phyloP scores from a whole-genome alignment of 2,888 invertebrate species.

The Sesia apiformis region DNA sequence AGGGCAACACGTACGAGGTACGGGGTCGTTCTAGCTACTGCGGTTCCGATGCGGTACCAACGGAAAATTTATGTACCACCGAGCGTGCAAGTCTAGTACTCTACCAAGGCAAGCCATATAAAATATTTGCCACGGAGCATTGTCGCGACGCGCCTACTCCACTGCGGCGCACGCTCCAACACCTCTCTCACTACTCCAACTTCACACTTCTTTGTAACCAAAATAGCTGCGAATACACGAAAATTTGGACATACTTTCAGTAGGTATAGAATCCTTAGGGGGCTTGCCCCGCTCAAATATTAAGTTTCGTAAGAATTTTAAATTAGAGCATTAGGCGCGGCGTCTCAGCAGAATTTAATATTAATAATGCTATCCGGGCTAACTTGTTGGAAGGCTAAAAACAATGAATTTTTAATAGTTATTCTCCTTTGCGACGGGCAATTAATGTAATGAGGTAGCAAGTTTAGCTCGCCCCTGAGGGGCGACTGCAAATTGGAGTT shows the following conservation, averaged over 20 bases:
- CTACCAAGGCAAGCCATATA: constrained; percentile 35
- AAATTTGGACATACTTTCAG: constrained; percentile 28
- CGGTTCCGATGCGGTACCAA: constrained; percentile 65
- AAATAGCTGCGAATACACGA: constrained; percentile 47
- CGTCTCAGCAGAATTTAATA: constrained; percentile 61
- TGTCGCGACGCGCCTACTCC: constrained; percentile 32
- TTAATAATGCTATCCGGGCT: constrained; percentile 57
- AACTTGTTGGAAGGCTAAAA: constrained; percentile 43
- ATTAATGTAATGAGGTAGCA: constrained; percentile 61
- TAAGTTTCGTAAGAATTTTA: constrained; percentile 69
- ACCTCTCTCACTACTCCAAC: constrained; percentile 13
- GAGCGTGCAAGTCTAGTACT: constrained; percentile 54
- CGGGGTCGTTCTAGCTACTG: constrained; percentile 53
- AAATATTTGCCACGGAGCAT: constrained; percentile 34
- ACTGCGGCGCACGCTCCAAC: constrained; percentile 31
- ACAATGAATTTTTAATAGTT: constrained; percentile 67
- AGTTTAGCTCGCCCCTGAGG: constrained; percentile 34
- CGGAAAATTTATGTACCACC: constrained; percentile 67
- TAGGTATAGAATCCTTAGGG: constrained; percentile 37
- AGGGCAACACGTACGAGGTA: constrained; percentile 51
- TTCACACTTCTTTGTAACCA: constrained; percentile 35
- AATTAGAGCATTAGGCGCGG: constrained; percentile 61
- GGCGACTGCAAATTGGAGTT: constrained; percentile 28
- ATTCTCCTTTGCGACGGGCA: constrained; percentile 49
- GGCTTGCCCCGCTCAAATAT: constrained; percentile 56